Evolutionary conservation across 1,140 invertebrate species (phyloP), one percentile per base, ranked within the genome.

Genomic region (Oreohelix idahoensis): DNA sequence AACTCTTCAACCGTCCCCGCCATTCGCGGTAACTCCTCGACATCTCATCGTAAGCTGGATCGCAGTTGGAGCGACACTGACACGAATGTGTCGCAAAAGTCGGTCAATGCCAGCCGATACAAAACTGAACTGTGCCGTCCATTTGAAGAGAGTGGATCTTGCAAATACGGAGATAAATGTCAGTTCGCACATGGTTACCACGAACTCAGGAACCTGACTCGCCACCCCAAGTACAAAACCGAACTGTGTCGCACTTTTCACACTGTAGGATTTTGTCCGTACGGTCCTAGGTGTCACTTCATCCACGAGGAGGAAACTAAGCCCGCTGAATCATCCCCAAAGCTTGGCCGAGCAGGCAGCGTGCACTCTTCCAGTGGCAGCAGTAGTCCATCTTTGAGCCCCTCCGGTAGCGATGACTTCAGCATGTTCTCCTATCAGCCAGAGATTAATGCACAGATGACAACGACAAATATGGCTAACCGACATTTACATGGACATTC

Each of bases 211-310:
- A 97, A 96, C 86, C 93, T 99, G 73, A 95, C 96, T 83, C 95
- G 98, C 79, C 98, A 99, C 93, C 98, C 98, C 23, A 99, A 99
- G 93, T 99, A 99, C 95, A 99, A 99, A 94, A 99, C 98, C 36
- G 98, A 99, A 93, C 94, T 98, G 29, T 99, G 98, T 92, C 96
- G 97, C 66, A 92, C 90, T 70, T 93, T 89, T 84, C 98, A 99
- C 93, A 98, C 97, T 45, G 97, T 97, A 39, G 98, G 98, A 36
- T 98, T 99, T 92, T 99, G 98, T 92, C 98, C 98, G 0, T 99
- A 99, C 92, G 98, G 98, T 0, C 97, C 98, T 0, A 94, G 98
- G 11, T 99, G 98, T 91, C 98, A 99, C 93, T 99, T 99, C 92
- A 97, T 99, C 32, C 98, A 99, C 94, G 96, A 97, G 79, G 97